These are phyloP conservation scores for Lobophora halterata DNA, from an alignment of 2,888 invertebrate species.

Conservation along the genomic window DNA sequence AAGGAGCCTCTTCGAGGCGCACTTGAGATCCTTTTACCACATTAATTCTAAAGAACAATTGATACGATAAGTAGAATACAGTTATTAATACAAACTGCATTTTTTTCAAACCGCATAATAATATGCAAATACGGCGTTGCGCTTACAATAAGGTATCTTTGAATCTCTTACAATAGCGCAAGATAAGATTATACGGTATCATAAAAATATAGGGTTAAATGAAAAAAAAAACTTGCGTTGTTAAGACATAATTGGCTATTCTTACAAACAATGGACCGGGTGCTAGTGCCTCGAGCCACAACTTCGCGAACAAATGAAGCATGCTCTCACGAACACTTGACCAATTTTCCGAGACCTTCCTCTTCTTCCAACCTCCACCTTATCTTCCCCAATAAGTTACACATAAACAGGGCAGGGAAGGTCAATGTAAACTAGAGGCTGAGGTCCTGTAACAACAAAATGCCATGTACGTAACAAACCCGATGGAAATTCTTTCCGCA, in stretches of 20 bases:
- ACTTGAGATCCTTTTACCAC: too few species aligned
- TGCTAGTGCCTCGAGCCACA: constrained; percentile 60
- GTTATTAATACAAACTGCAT: too few species aligned
- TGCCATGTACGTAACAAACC: constrained; percentile 54
- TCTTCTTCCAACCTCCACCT: constrained; percentile 18
- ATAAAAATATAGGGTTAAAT: constrained; percentile 41
- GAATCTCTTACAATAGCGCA: constrained; percentile 4
- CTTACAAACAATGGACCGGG: constrained; percentile 66
- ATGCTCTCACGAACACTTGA: constrained; percentile 60
- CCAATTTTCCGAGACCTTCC: constrained; percentile 45
- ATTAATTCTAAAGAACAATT: too few species aligned
- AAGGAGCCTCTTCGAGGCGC: too few species aligned
- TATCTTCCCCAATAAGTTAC: constrained; percentile 10
- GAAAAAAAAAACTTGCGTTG: constrained; percentile 58
- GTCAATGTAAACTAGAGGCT: constrained; percentile 37
- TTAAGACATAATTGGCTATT: constrained; percentile 71
- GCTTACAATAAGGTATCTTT: constrained; percentile 7
- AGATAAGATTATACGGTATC: constrained; percentile 11
- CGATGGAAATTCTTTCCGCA: constrained; percentile 53
- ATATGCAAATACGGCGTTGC: too few species aligned
- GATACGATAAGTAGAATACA: too few species aligned
- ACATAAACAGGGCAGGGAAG: constrained; percentile 26
- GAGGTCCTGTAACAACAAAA: constrained; percentile 52
- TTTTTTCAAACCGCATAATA: too few species aligned
- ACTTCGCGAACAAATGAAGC: constrained; percentile 61